Evolutionary conservation across 2,888 invertebrate species (phyloP), one percentile per base, ranked within the genome.

Genomic region (Criorhina ranunculi): DNA sequence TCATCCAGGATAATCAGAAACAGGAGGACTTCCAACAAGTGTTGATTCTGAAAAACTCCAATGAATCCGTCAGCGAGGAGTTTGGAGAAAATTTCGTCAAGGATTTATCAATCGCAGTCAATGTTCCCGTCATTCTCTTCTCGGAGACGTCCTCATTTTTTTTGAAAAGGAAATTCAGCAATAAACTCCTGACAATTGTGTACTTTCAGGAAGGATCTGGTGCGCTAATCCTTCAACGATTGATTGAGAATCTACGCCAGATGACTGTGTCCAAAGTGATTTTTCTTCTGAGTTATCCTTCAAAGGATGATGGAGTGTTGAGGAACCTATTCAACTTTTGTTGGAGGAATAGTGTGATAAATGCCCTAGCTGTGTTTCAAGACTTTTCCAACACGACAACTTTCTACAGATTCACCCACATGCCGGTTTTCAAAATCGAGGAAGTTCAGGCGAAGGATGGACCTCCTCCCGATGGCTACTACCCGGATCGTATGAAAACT

Each of bases 241-340:
- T 89, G 37, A 87, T 88, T 2, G 51, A 49, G 3, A 89, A 87
- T 79, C 86, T 91, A 2, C 76, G 87, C 12, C 88, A 88, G 8
- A 89, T 89, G 86, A 88, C 86, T 7, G 86, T 76, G n/a, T 66
- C 89, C 1, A 88, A 88, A 24, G 87, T 90, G 4, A 67, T 91
- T 4, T 89, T 91, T 64, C 33, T 90, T 8, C 19, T 89, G 1
- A 59, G 59, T 12, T 51, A 33, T 53, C 5, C 55, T 4, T 55
- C 51, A 3, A 11, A 15, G 12, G 57, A 64, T 0, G 8, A 24
- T 1, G 57, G 73, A 6, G 11, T 3, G 1, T 40, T 89, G 53
- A 46, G 88, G 0, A 51, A 76, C 11, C 73, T 89, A 2, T 90
- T 91, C 42, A n/a, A 29, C 0, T 73, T 76, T 15, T 89, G 90